Base-by-base conservation (phyloP, 2,797 vertebrate genomes). In the Meda fulgida region DNA sequence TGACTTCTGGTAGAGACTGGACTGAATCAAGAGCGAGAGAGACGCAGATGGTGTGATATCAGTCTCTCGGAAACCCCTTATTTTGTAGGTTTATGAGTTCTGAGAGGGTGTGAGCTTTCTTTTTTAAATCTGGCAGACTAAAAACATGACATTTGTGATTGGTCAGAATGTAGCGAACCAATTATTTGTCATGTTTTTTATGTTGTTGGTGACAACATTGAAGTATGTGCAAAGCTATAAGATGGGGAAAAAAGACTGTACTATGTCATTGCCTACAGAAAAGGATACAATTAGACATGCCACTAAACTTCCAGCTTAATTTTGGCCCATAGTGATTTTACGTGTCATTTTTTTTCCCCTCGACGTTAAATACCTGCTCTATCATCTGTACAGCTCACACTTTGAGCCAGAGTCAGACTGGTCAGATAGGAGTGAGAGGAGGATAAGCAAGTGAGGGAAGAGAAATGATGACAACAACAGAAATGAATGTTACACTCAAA, bases 1-100 rank as follows among this genome's bases (percentile, higher is more conserved):
- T 84, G 97, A 98, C 93, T 97, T 98, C 96, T 98, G 97, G 97
- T 97, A 97, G 96, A 96, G 84, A 89, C 69, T 63, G 5, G 66
- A 29, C 26, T 13, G 63, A 80, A 58, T 29, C n/a, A 8, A 71
- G 55, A n/a, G n/a, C 4, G 19, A 55, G 77, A 66, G 78, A 85
- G 36, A 75, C 51, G 66, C 78, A 53, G 73, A 51, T 82, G 51
- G 84, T 82, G 88, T 88, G 88, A 89, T 78, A 84, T 89, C 71
- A 80, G 87, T 91, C 92, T 71, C 67, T 55, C 10, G 16, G 38
- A 71, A 78, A 69, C 26, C 65, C 48, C 65, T 60, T 78, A 46
- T 46, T 85, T 80, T 63, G 77, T 73, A 80, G 69, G 11, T 73
- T 65, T 63, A 80, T 36, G 89, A 89, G 88, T 90, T 90, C 81